These are phyloP conservation scores for Pyxicephalus adspersus DNA, from an alignment of 2,113 vertebrate species.

Conservation along the genomic window DNA sequence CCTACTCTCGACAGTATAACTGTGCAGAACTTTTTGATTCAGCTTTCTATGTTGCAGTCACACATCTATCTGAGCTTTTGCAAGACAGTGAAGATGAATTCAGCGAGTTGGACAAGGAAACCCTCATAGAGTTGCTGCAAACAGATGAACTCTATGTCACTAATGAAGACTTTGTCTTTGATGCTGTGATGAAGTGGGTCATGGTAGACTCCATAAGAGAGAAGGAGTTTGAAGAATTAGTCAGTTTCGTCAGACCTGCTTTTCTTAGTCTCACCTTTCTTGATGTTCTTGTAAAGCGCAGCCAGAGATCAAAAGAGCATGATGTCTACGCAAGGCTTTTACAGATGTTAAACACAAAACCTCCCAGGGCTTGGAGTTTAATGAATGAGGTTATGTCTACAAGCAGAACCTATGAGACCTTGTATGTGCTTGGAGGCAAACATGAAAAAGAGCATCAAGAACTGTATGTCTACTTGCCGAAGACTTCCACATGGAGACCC, in stretches of 20 bases:
- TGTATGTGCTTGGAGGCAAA: conserved; percentile 83
- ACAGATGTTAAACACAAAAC: conserved; percentile 73
- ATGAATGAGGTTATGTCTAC: conserved; percentile 59
- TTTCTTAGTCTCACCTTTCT: conserved; percentile 81
- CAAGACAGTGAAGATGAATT: conserved; percentile 75
- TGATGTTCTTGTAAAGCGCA: conserved; percentile 71
- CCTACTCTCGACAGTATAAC: conserved; percentile 77
- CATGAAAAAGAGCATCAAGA: conserved; percentile 82
- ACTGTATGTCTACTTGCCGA: conserved; percentile 80
- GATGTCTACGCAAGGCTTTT: conserved; percentile 71
- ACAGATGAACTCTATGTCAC: conserved; percentile 77
- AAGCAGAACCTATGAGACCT: conserved; percentile 73
- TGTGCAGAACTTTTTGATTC: conserved; percentile 70
- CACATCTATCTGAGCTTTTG: conserved; percentile 78
- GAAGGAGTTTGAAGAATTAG: conserved; percentile 78
- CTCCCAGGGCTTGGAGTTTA: conserved; percentile 76
- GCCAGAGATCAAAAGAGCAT: conserved; percentile 68
- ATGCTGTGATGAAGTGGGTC: conserved; percentile 79
- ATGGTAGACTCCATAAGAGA: conserved; percentile 74
- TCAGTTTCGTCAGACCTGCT: conserved; percentile 76
- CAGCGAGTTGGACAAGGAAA: conserved; percentile 74
- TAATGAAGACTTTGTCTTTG: conserved; percentile 79
- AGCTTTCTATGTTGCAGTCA: conserved; percentile 77
- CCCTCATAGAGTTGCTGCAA: conserved; percentile 73
- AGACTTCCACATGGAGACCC: conserved; percentile 78